Conservation (phyloP, 2,113 vertebrate genomes). For the Uropsilus gracilis region DNA sequence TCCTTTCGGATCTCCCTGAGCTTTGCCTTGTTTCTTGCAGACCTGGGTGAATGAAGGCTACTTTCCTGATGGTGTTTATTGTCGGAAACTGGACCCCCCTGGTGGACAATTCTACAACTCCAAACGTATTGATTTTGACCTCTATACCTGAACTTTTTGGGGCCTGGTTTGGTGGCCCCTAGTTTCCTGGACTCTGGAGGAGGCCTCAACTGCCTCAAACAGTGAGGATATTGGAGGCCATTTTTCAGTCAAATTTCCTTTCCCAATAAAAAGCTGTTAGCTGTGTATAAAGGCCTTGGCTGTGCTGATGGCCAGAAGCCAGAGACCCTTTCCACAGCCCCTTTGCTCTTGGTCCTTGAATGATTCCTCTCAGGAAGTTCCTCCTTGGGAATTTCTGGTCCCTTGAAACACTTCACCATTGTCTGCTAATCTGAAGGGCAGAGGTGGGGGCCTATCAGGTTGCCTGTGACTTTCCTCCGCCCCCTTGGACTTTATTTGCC, state of each 20-base stretch:
- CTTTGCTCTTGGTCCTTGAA: neutral
- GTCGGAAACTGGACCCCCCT: constrained; percentile 89
- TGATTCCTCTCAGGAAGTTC: neutral
- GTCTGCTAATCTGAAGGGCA: neutral
- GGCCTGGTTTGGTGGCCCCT: neutral
- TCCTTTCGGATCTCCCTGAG: neutral
- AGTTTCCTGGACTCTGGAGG: constrained; percentile 52
- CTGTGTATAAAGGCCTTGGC: constrained; percentile 56
- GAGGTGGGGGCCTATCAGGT: neutral
- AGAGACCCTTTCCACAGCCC: neutral
- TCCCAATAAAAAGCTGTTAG: constrained; percentile 74
- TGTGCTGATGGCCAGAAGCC: constrained; percentile 31
- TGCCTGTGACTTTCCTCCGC: neutral
- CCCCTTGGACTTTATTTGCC: neutral
- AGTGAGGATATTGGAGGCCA: constrained; percentile 38
- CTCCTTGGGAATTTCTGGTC: neutral
- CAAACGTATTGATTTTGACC: constrained; percentile 92
- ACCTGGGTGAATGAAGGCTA: constrained; percentile 94
- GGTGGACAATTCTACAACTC: constrained; percentile 94
- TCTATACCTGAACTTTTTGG: constrained; percentile 87
- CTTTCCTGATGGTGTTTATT: constrained; percentile 93
- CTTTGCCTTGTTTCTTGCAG: constrained; percentile 79
- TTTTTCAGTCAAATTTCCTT: constrained; percentile 40
- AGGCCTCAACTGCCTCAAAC: neutral
- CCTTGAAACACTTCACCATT: neutral